Evolutionary conservation across 2,888 invertebrate genomes (phyloP).

Genomic region (Idaea dimidiata): DNA sequence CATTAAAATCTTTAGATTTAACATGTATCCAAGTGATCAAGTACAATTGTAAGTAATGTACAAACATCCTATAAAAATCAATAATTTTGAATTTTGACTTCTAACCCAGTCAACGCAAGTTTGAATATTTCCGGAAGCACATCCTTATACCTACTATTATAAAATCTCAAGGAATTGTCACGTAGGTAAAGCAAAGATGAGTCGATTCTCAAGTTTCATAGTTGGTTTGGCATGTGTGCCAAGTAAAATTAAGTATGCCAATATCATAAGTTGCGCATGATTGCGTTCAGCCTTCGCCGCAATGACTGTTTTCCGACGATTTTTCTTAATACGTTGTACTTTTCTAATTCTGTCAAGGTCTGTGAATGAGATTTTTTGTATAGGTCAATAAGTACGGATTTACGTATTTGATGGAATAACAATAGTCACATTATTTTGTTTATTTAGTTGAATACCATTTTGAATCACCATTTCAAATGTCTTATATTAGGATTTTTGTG

Average conservation of each 20-base stretch:
- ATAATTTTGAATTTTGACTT: too few relatives aligned
- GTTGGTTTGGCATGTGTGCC: slow-evolving; percentile 70
- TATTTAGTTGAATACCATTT: too few relatives aligned
- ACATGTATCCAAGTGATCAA: too few relatives aligned
- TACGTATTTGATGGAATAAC: not conserved
- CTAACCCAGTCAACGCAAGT: too few relatives aligned
- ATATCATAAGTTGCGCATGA: slow-evolving; percentile 73
- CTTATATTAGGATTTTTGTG: too few relatives aligned
- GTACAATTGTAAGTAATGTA: too few relatives aligned
- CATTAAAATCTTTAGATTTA: too few relatives aligned
- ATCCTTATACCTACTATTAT: too few relatives aligned
- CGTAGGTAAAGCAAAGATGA: not conserved
- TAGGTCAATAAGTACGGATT: not conserved
- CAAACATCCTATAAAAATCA: too few relatives aligned
- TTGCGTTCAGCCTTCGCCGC: slow-evolving; percentile 68
- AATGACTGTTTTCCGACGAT: slow-evolving; percentile 73
- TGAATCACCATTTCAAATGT: too few relatives aligned
- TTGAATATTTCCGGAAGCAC: too few relatives aligned
- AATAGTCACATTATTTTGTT: too few relatives aligned
- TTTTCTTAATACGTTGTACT: slow-evolving; percentile 64
- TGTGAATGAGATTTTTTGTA: slow-evolving; percentile 9
- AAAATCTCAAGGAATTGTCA: not conserved
- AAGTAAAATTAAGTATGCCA: slow-evolving; percentile 77
- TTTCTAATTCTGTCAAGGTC: slow-evolving; percentile 67
- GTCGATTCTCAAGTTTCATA: slow-evolving; percentile 37